phyloP scores from a whole-genome alignment of 1,140 invertebrate species.

The Battus philenor region DNA sequence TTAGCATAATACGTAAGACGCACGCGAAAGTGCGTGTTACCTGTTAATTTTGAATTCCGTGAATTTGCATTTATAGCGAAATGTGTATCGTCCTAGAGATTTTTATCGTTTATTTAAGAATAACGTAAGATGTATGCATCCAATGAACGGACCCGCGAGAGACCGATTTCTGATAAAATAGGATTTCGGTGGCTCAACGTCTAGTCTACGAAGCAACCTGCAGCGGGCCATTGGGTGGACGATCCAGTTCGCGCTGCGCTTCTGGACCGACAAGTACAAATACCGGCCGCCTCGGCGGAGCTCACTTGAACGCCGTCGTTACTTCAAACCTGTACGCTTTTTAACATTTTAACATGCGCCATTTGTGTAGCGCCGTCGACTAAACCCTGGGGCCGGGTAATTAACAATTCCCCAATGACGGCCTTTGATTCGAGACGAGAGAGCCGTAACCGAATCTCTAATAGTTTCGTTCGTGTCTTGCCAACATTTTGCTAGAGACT shows the following conservation, averaged over 20 bases:
- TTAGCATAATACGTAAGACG: slow-evolving; percentile 69
- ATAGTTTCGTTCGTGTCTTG: slow-evolving; percentile 24
- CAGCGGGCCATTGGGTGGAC: slow-evolving; percentile 34
- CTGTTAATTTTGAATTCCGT: slow-evolving; percentile 72
- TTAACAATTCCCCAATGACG: background rate
- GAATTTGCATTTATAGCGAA: slow-evolving; percentile 75
- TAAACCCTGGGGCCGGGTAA: too few relatives aligned
- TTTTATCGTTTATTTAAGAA: slow-evolving; percentile 71
- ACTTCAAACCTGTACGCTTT: slow-evolving; percentile 1
- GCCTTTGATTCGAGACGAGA: slow-evolving; percentile 1
- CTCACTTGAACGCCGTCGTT: too few relatives aligned
- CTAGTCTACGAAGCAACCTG: slow-evolving; percentile 59
- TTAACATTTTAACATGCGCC: background rate
- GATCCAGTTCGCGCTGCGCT: slow-evolving; percentile 45
- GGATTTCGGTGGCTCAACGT: slow-evolving; percentile 46
- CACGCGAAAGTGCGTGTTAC: slow-evolving; percentile 42
- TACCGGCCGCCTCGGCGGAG: slow-evolving; percentile 56
- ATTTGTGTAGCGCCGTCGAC: too few relatives aligned
- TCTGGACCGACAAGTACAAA: slow-evolving; percentile 67
- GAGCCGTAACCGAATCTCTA: slow-evolving; percentile 15
- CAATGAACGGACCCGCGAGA: slow-evolving; percentile 53
- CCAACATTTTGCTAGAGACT: slow-evolving; percentile 27
- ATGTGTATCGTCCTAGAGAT: slow-evolving; percentile 72
- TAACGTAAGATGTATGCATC: slow-evolving; percentile 62
- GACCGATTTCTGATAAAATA: slow-evolving; percentile 53